Conservation (phyloP, 2,888 invertebrate species). For the Pyralis farinalis region DNA sequence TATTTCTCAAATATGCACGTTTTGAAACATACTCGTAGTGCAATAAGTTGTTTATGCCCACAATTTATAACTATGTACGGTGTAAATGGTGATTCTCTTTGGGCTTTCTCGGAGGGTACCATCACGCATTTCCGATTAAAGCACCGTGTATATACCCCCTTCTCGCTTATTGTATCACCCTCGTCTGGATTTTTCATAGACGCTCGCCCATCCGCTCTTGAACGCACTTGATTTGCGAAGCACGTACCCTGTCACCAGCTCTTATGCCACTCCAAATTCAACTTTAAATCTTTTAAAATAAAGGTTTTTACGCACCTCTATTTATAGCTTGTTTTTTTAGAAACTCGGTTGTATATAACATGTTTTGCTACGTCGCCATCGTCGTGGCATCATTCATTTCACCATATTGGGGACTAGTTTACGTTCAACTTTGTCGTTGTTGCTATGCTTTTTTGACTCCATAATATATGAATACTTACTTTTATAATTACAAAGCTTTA, state of each 20-base stretch:
- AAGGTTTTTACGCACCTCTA: slow-evolving; percentile 28
- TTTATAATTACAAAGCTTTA: no score
- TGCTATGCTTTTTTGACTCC: background rate
- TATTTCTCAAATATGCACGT: no score
- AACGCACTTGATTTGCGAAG: slow-evolving; percentile 77
- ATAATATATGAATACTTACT: no score
- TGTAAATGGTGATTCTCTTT: slow-evolving; percentile 3
- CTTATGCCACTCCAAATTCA: slow-evolving; percentile 33
- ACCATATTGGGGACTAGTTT: slow-evolving; percentile 52
- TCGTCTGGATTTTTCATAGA: slow-evolving; percentile 76
- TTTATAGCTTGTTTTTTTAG: slow-evolving; percentile 28
- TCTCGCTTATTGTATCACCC: slow-evolving; percentile 68
- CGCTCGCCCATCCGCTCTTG: slow-evolving; percentile 70
- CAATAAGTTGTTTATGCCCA: slow-evolving; percentile 2
- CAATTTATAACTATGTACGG: background rate
- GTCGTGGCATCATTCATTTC: slow-evolving; percentile 48
- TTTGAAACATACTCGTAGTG: no score
- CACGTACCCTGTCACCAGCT: slow-evolving; percentile 51
- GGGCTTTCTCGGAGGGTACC: slow-evolving; percentile 1
- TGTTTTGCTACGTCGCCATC: slow-evolving; percentile 61
- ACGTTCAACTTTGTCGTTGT: background rate
- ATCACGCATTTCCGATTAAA: slow-evolving; percentile 71
- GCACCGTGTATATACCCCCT: slow-evolving; percentile 57
- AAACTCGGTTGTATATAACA: slow-evolving; percentile 38
- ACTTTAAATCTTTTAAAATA: slow-evolving; percentile 41